A percentile compares a stretch with the other conserved stretches of the same genome.
phyloP scores from a whole-genome alignment of 2,888 invertebrate species.

The Euplagia quadripunctaria region DNA sequence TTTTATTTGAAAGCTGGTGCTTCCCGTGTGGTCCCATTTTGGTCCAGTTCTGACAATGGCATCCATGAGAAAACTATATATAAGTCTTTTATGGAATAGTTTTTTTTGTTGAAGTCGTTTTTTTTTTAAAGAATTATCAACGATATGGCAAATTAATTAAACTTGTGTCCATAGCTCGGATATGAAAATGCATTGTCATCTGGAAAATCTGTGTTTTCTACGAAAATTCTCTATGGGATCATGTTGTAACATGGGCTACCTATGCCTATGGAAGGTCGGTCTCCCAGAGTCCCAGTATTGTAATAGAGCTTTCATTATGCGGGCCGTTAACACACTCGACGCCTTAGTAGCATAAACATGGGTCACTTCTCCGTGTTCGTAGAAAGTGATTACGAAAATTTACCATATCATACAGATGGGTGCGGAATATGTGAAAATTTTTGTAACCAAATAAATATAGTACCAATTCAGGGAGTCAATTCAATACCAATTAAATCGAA shows the following conservation, averaged over 20 bases:
- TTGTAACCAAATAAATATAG: background rate
- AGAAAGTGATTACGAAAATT: background rate
- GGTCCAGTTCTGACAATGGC: too few relatives aligned
- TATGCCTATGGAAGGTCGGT: background rate
- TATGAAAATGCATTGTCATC: background rate
- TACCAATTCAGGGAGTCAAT: background rate
- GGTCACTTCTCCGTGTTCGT: background rate
- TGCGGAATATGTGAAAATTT: background rate
- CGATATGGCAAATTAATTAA: background rate
- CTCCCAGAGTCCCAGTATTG: background rate
- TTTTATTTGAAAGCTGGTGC: too few relatives aligned
- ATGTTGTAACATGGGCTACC: background rate
- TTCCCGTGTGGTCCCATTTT: too few relatives aligned
- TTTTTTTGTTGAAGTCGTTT: too few relatives aligned
- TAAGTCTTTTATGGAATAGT: too few relatives aligned
- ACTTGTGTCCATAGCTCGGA: background rate
- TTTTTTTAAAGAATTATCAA: too few relatives aligned
- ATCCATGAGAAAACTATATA: too few relatives aligned
- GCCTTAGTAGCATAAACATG: background rate
- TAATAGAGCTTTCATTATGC: background rate
- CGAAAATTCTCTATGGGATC: background rate
- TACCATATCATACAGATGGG: background rate
- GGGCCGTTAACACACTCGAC: background rate
- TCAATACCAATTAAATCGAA: background rate
- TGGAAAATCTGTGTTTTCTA: background rate